phyloP scores from a whole-genome alignment of 2,113 vertebrate genomes.

The Holacanthus passer region DNA sequence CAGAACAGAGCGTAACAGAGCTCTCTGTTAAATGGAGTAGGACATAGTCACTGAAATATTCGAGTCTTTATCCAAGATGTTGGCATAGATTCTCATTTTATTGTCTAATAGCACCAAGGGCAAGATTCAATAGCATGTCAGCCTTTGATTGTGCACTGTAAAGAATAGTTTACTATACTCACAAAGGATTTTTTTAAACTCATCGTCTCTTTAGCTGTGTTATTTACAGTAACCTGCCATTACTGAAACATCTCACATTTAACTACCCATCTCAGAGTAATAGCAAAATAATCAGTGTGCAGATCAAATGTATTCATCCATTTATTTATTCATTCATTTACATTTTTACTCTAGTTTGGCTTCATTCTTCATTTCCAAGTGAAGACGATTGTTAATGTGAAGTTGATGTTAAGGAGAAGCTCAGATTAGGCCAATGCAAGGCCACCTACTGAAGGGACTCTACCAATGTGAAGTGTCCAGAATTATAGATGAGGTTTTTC shows the following conservation, averaged over 20 bases:
- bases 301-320: background rate
- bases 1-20: no score
- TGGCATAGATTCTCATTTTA: background rate
- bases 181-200: background rate
- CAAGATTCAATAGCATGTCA: background rate
- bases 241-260: background rate
- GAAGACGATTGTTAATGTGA: background rate
- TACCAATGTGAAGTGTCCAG: background rate
- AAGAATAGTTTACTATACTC: background rate
- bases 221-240: constrained; percentile 18
- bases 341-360: background rate
- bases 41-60: background rate
- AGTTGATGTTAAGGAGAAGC: background rate
- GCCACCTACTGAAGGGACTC: background rate
- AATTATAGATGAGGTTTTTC: constrained; percentile 19
- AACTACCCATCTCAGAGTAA: background rate
- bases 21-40: background rate
- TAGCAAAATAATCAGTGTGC: background rate
- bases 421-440: background rate
- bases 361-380: background rate
- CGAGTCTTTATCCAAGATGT: background rate
- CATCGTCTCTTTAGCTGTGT: background rate
- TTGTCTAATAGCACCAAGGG: background rate
- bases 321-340: background rate
- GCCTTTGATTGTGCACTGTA: constrained; percentile 3